Conservation (phyloP, 1,140 invertebrate species). For the Drosophila littoralis region DNA sequence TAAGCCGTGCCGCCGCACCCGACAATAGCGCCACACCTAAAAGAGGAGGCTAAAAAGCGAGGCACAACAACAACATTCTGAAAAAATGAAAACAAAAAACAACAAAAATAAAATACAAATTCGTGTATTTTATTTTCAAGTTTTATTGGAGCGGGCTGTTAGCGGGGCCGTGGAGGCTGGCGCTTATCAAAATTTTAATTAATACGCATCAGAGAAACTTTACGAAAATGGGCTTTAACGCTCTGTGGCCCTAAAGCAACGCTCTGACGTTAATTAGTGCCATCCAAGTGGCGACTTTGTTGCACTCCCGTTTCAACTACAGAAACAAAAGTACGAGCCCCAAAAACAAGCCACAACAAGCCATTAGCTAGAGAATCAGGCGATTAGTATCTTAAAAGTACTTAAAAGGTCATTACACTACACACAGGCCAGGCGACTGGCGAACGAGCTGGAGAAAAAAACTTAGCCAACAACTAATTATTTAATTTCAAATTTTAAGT, state of each 20-base stretch:
- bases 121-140: conserved; percentile 79
- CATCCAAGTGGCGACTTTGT: conserved; percentile 67
- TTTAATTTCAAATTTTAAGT: conserved; percentile 82
- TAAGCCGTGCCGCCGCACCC: conserved; percentile 57
- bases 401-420: conserved; percentile 82
- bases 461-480: conserved; percentile 79
- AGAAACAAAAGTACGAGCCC: conserved; percentile 42
- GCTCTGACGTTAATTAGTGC: conserved; percentile 77
- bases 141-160: conserved; percentile 58
- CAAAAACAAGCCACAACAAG: conserved; percentile 48
- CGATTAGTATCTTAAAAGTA: conserved; percentile 83
- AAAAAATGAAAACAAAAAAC: conserved; percentile 53
- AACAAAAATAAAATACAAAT: conserved; percentile 65
- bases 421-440: conserved; percentile 27
- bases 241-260: conserved; percentile 55
- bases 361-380: conserved; percentile 49
- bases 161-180: conserved; percentile 11
- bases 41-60: conserved; percentile 27
- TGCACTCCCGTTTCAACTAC: conserved; percentile 56
- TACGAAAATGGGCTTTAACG: conserved; percentile 64
- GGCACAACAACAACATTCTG: not conserved
- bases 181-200: conserved; percentile 82
- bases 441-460: conserved; percentile 33
- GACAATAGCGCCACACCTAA: conserved; percentile 67
- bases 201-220: conserved; percentile 79